Base-by-base conservation (phyloP, 2,888 invertebrate species). In the Uloborus plumipes region DNA sequence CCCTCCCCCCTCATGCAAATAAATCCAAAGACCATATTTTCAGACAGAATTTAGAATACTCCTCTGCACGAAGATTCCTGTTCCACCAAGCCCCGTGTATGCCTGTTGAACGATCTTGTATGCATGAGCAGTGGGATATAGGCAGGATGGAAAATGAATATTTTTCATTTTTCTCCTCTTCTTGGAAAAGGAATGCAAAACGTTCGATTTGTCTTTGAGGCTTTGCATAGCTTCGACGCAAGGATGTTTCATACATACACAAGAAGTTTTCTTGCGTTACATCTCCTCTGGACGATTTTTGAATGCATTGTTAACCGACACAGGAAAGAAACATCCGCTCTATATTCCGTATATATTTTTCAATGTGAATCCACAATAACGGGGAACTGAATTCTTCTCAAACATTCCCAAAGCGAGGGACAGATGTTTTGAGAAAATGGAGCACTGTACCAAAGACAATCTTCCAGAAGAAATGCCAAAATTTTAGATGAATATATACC, bases 201-300 rank as follows among this genome's bases (percentile, higher is more conserved):
- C 74, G 69, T 81, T 69, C 80, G 80, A 81, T 81, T 78, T 81
- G 74, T 81, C 80, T 81, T 81, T 74, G 49, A 39, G 64, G 80
- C 80, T 81, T 74, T 81, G 55, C 66, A 71, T 78, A 74, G 64
- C 74, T 81, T 81, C 64, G 49, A 18, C 49, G 47, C 22, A 22
- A 13, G 49, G 18, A n/a, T 64, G 39, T 64, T 64, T 39, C 22
- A 39, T 16, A 47, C 49, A 18, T 47, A n/a, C n/a, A 2, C 16
- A 47, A 64, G 18, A 13, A 64, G 64, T 47, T 31, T 64, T 62
- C 31, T 62, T 62, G 18, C 39, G 16, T 14, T n/a, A 16, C 0
- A 39, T 9, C 31, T 47, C 64, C 1, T n/a, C 7, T 31, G 64
- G n/a, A 47, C 9, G 64, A 13, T 18, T n/a, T 18, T 15, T 64